Conservation (phyloP, 1,140 invertebrate species). For the Theocolax elegans region DNA sequence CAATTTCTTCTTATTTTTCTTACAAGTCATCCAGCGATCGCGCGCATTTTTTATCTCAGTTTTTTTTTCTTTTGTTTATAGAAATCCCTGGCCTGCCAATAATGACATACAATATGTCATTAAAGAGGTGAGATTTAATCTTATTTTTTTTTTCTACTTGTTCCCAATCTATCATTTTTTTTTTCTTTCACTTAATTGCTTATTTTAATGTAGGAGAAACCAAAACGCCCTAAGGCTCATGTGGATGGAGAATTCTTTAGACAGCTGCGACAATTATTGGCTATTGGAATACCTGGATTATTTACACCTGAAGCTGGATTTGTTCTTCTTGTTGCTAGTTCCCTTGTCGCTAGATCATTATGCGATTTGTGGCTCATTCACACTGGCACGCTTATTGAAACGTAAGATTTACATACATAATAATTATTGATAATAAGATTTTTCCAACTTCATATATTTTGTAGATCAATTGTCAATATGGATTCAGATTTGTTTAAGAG, state of each 20-base stretch:
- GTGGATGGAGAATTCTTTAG: slow-evolving; percentile 87
- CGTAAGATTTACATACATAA: slow-evolving; percentile 73
- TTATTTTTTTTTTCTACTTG: background rate
- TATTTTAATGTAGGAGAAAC: slow-evolving; percentile 66
- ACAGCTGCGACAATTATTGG: slow-evolving; percentile 80
- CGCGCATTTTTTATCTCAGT: background rate
- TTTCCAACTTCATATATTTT: background rate
- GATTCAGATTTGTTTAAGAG: slow-evolving; percentile 80
- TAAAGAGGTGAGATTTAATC: slow-evolving; percentile 67
- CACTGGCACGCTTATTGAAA: slow-evolving; percentile 92
- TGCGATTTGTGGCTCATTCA: slow-evolving; percentile 98
- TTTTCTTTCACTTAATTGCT: slow-evolving; percentile 16
- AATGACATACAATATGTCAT: slow-evolving; percentile 81
- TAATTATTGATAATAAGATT: background rate
- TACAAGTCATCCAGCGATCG: background rate
- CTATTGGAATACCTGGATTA: slow-evolving; percentile 85
- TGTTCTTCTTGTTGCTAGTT: slow-evolving; percentile 81
- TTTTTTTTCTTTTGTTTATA: slow-evolving; percentile 42
- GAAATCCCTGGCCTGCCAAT: slow-evolving; percentile 54
- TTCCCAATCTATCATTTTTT: slow-evolving; percentile 8
- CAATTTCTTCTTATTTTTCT: slow-evolving; percentile 15
- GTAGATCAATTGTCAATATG: slow-evolving; percentile 79
- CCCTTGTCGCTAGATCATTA: slow-evolving; percentile 87
- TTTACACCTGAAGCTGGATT: slow-evolving; percentile 82
- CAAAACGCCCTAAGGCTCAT: slow-evolving; percentile 80